These are phyloP conservation scores for Papilio elwesi DNA, from an alignment of 2,888 invertebrate genomes.

Conservation along the genomic window DNA sequence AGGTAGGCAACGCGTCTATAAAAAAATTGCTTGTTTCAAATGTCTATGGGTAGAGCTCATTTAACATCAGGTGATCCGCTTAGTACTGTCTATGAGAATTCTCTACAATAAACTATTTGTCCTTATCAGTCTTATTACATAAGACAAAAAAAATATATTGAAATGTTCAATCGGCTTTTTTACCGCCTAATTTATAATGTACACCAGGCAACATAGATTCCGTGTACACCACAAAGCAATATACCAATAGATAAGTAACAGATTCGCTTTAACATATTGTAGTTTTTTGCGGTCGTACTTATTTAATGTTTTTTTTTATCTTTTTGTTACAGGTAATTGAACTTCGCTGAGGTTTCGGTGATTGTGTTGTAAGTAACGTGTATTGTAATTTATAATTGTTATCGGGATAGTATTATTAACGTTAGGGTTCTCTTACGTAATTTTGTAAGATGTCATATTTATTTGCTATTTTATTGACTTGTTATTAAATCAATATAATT, in stretches of 20 bases:
- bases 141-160: slow-evolving; percentile 1
- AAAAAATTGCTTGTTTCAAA: too few species aligned
- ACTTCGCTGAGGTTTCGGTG: slow-evolving; percentile 43
- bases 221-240: background rate
- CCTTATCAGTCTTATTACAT: background rate
- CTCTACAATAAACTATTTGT: background rate
- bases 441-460: background rate
- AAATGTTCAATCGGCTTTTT: slow-evolving; percentile 8
- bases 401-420: slow-evolving; percentile 6
- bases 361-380: slow-evolving; percentile 36
- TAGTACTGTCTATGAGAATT: background rate
- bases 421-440: background rate
- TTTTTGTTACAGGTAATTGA: slow-evolving; percentile 74
- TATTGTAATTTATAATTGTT: slow-evolving; percentile 38
- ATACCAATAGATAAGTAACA: slow-evolving; percentile 7
- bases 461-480: too few species aligned
- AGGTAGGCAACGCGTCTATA: too few species aligned
- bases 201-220: slow-evolving; percentile 14
- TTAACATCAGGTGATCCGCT: too few species aligned
- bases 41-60: too few species aligned
- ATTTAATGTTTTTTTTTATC: slow-evolving; percentile 53
- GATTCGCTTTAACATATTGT: slow-evolving; percentile 11
- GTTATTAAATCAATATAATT: too few species aligned
- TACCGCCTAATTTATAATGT: slow-evolving; percentile 6
- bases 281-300: slow-evolving; percentile 41